These are phyloP conservation scores for Bedellia somnulentella DNA, from an alignment of 2,888 invertebrate species.

Conservation along the genomic window DNA sequence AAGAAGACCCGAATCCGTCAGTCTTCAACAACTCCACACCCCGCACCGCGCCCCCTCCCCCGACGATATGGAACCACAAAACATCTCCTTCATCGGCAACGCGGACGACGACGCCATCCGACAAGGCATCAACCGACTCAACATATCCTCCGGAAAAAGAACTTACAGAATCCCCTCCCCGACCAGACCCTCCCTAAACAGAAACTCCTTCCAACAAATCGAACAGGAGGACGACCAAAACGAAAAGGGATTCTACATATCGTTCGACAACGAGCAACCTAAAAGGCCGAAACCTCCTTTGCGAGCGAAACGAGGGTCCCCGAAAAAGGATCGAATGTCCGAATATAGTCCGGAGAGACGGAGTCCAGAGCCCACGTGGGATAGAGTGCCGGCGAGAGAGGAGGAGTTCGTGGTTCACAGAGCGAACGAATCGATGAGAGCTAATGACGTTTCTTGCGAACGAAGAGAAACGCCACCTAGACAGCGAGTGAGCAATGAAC, in stretches of 20 bases:
- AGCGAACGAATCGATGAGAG: slow-evolving; percentile 10
- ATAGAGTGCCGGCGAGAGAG: slow-evolving; percentile 18
- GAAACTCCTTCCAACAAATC: slow-evolving; percentile 70
- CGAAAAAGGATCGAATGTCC: slow-evolving; percentile 67
- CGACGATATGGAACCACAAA: slow-evolving; percentile 92
- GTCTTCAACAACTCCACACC: slow-evolving; percentile 51
- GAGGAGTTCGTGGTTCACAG: slow-evolving; percentile 23
- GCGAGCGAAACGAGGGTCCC: slow-evolving; percentile 72
- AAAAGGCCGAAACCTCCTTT: slow-evolving; percentile 88
- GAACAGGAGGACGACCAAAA: slow-evolving; percentile 43
- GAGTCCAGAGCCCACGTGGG: slow-evolving; percentile 15
- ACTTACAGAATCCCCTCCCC: slow-evolving; percentile 91
- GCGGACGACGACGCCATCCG: slow-evolving; percentile 59
- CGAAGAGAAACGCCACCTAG: slow-evolving; percentile 22
- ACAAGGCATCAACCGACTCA: slow-evolving; percentile 72
- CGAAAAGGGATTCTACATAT: slow-evolving; percentile 91
- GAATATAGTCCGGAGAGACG: slow-evolving; percentile 14
- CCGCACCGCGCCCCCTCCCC: slow-evolving; percentile 69
- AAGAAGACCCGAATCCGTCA: slow-evolving; percentile 36
- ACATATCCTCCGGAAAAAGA: slow-evolving; percentile 84
- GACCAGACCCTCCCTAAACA: slow-evolving; percentile 71
- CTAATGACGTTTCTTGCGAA: slow-evolving; percentile 20
- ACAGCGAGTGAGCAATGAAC: slow-evolving; percentile 19
- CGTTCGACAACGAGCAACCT: slow-evolving; percentile 87
- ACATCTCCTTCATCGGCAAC: slow-evolving; percentile 87